Evolutionary conservation across 2,888 invertebrate species (phyloP), one percentile per base, ranked within the genome.

Genomic region (Flabesymbios commensalis): DNA sequence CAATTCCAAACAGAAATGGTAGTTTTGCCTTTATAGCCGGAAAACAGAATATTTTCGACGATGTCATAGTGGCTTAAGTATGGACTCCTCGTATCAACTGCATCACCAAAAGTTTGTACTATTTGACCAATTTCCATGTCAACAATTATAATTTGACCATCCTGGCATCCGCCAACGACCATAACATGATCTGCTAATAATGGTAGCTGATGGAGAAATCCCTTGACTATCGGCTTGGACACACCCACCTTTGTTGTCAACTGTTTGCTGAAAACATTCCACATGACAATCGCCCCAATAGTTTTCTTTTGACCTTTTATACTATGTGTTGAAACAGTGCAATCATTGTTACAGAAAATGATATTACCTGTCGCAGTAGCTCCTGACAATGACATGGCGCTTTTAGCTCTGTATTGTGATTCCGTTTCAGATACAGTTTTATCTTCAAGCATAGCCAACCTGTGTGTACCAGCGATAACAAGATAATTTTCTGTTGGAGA

Each of bases 311-410:
- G 56, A n/a, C 54, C 61, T 17, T 53, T 42, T n/a, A 66, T 58
- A 19, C 58, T 54, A 45, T 66, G 66, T 17, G 58, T 48, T 14
- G 66, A 66, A 2, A 63, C 43, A 24, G 59, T 61, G 19, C 43
- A 24, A n/a, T 56, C 54, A 33, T 65, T 59, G 14, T 51, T 26
- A 17, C 55, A 49, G 49, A 65, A 62, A 3, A 62, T 41, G 14
- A 62, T 42, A 43, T 62, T 62, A 4, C 51, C 51, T 1, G 62
- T 62, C 17, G 55, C 55, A 24, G 29, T 49, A 14, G 59, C 51
- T 7, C 65, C 59, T 1, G 32, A 22, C 31, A 65, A 45, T 39
- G 51, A 53, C 59, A 65, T 62, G 5, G 62, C 58, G 7, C 57
- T 28, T 32, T 29, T 29, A 19, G 39, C 52, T 36, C 45, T 7